Evolutionary conservation across 1,140 invertebrate genomes (phyloP), one percentile per base, ranked within the genome.

Genomic region (Drosophila funebris): DNA sequence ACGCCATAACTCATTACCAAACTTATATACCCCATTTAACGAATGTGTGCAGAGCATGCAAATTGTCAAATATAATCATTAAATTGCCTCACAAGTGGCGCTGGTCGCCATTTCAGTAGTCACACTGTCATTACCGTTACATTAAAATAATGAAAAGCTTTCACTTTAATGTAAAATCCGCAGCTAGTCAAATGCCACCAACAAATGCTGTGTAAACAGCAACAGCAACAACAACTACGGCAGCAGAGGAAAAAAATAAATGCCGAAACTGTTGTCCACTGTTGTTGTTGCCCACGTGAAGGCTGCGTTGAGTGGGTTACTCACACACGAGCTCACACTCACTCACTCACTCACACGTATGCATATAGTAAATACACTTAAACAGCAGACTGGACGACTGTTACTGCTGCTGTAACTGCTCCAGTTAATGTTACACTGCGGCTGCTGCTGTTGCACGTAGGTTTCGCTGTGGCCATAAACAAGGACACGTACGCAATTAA

Each of bases 401-500:
- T 36, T 41, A 33, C 29, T 31, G 56, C n/a, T 46, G n/a, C 36
- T 52, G 61, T 27, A 24, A 39, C 36, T 57, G 54, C 43, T 41
- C 27, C 14, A 27, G 36, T 57, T 60, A 16, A 41, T 44, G 61
- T 36, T 74, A 37, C 36, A 44, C 8, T 37, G 29, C 16, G 20
- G 27, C 11, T 37, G 27, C 22, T 29, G 63, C 11, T 37, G 41
- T 43, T 57, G 56, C 82, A 61, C 37, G 69, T 68, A 68, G 39
- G 62, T 62, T 53, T 36, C 8, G 41, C 57, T 18, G 39, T 62
- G 46, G 71, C 66, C 46, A 74, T 74, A 78, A 85, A 85, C 77
- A 88, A 83, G 84, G 84, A 88, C 83, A 88, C 84, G 76, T 82
- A 83, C 78, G 83, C 83, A 88, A 88, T 88, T 88, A 88, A 88